Base-by-base conservation (phyloP, 2,888 invertebrate species). In the Orchesellides sinensis region DNA sequence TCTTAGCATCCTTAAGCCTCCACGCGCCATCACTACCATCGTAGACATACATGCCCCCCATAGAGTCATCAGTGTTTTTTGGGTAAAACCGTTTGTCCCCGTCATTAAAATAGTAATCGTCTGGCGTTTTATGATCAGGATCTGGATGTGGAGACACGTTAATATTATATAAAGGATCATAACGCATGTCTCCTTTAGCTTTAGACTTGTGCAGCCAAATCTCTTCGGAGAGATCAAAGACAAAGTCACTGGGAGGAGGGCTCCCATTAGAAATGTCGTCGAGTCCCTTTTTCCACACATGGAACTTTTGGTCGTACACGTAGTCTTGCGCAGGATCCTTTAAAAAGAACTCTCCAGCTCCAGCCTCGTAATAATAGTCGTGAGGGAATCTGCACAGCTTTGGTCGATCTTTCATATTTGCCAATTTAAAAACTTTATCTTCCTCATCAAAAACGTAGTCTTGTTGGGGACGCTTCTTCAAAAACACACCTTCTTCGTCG, bases 241-340 rank as follows among this genome's bases (percentile, higher is more conserved):
- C 54, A 23, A 52, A 83, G 6, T 78, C 29, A 6, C 49, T 10
- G 1, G 74, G 73, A 6, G 56, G 52, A 0, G 61, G 49, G 2
- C 40, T 23, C 0, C 21, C 23, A 0, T 59, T 52, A 0, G 35
- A 23, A n/a, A 82, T 47, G 17, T 83, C 56, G 1, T 12, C 40
- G 6, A 32, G 27, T 6, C n/a, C 45, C 29, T 68, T 79, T 52
- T 83, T 84, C 84, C 84, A 84, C 19, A 75, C 35, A 45, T 63
- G 63, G 4, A 19, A 52, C 17, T 29, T 45, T 2, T 56, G 40
- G 27, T 84, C 80, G 17, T 72, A 84, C 2, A 21, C 49, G 21
- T 81, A 84, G 0, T 25, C 6, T 0, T 35, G 40, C 4, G 32
- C 65, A 0, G 29, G 29, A 10, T 75, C 59, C 35, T 84, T 84